Evolutionary conservation across 2,888 invertebrate genomes (phyloP).

Genomic region (Uloborus plumipes): DNA sequence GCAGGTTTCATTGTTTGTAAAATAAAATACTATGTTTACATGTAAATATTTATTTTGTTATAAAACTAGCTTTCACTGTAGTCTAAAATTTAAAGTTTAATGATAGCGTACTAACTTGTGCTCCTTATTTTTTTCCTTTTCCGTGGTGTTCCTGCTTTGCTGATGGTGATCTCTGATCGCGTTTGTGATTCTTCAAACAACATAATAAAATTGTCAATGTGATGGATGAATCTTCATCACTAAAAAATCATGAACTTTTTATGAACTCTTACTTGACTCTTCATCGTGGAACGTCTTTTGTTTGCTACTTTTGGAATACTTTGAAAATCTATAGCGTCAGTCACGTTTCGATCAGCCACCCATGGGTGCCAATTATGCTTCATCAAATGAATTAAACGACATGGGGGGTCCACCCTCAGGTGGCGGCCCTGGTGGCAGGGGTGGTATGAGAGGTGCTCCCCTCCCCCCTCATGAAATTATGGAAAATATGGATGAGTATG

Average conservation of each 20-base stretch:
- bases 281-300: neutral
- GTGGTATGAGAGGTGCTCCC: constrained; percentile 40
- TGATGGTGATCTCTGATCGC: constrained; percentile 40
- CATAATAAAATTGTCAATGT: too few relatives aligned
- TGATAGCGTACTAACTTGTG: constrained; percentile 51
- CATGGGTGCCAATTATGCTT: constrained; percentile 40
- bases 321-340: constrained; percentile 43
- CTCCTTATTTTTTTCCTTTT: constrained; percentile 60
- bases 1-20: too few relatives aligned
- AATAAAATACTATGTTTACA: too few relatives aligned
- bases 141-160: constrained; percentile 39
- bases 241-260: too few relatives aligned
- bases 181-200: constrained; percentile 16
- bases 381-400: constrained; percentile 39
- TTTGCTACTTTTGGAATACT: constrained; percentile 8
- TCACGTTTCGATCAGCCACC: constrained; percentile 64
- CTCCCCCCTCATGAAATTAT: constrained; percentile 56
- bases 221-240: too few relatives aligned
- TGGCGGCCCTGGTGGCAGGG: constrained; percentile 23
- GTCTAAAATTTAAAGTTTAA: neutral
- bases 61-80: too few relatives aligned
- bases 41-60: too few relatives aligned
- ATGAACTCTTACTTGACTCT: neutral
- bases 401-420: constrained; percentile 32
- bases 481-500: constrained; percentile 62